Base-by-base conservation (phyloP, 2,888 invertebrate genomes). In the Acleris cristana region DNA sequence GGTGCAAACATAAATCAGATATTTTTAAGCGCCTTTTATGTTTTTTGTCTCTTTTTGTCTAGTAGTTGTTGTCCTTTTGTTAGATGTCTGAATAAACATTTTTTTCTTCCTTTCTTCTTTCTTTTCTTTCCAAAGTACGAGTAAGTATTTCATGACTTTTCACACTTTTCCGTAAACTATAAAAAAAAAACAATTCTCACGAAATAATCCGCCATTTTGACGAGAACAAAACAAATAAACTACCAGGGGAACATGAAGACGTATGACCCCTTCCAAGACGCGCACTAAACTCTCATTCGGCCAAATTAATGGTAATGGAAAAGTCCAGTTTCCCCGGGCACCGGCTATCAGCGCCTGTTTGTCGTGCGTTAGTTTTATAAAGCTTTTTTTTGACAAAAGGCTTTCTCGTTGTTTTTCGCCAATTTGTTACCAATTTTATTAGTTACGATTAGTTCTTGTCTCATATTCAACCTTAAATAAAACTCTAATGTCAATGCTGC, bases 281-380 rank as follows among this genome's bases (percentile, higher is more conserved):
- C 79, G 79, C 79, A 76, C 80, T 81, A 80, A 80, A 80, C 71
- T 79, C 80, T 81, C 80, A 77, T 81, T 80, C 77, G 75, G 75
- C 71, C 77, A 82, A 82, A 84, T 84, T 84, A 84, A 83, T 83
- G 84, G 77, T 84, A 84, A 84, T 84, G 84, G 84, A 84, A 83
- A 83, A 83, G 82, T 83, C 83, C 80, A 79, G 83, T 84, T 77
- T 56, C 66, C 67, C 62, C 61, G 74, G 65, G 69, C 71, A 65
- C 67, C 60, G 70, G 66, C 61, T 59, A 66, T 66, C 61, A 72
- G 72, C 40, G 40, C 75, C 62, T 66, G 61, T 63, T 63, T 62
- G 56, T 56, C 65, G 60, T 65, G 53, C 48, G 65, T 51, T 66
- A 66, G 66, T 57, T 66, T 56, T 62, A 63, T 55, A 56, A 40